Percentiles rank a stretch among this genome's conserved stretches.
phyloP scores from a whole-genome alignment of 1,140 invertebrate species.

The Apis cerana region DNA sequence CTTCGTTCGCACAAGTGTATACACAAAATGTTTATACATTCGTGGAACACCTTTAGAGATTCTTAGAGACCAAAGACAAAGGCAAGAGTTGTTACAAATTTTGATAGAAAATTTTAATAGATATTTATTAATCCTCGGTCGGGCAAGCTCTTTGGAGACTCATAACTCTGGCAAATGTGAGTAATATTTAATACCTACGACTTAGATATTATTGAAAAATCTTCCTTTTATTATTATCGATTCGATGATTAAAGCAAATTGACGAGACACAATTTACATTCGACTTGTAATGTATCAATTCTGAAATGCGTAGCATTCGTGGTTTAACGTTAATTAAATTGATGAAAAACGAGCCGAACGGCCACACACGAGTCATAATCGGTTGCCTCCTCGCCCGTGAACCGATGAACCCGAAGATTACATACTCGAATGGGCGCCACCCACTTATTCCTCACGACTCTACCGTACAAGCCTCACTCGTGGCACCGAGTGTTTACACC shows the following conservation, averaged over 20 bases:
- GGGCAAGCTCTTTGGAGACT: no score
- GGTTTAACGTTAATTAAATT: constrained; percentile 41
- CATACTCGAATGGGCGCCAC: constrained; percentile 54
- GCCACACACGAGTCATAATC: constrained; percentile 60
- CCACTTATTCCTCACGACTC: constrained; percentile 56
- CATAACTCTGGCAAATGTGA: no score
- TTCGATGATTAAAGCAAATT: neutral
- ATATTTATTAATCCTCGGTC: no score
- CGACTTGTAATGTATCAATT: constrained; percentile 29
- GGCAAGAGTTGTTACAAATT: no score
- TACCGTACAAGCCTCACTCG: neutral
- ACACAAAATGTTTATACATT: no score
- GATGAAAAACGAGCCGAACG: constrained; percentile 47
- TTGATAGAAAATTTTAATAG: no score
- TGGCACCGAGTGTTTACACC: neutral
- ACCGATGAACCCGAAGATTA: constrained; percentile 67
- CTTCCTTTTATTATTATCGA: no score
- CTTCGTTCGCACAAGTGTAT: no score
- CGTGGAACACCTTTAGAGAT: no score
- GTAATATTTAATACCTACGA: no score
- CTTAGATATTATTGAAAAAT: no score
- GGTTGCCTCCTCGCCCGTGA: constrained; percentile 52
- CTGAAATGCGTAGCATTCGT: neutral
- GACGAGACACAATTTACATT: constrained; percentile 26
- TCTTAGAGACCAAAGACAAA: no score